phyloP scores from a whole-genome alignment of 2,888 invertebrate genomes.

The Drosophila recens region DNA sequence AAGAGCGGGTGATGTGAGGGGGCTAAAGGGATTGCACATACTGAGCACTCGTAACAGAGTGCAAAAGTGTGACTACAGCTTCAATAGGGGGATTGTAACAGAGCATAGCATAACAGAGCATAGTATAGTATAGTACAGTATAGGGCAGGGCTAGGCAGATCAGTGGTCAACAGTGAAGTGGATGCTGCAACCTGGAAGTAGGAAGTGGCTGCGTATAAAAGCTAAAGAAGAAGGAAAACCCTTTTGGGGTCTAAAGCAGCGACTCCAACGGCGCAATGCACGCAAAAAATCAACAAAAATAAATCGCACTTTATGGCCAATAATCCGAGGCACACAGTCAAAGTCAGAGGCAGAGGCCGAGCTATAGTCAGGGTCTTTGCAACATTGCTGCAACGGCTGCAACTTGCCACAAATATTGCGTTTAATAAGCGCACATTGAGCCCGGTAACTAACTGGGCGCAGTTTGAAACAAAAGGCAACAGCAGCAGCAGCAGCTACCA shows the following conservation, averaged over 20 bases:
- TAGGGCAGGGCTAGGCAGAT: background rate
- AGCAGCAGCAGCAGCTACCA: constrained; percentile 27
- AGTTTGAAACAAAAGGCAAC: constrained; percentile 63
- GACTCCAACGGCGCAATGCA: constrained; percentile 47
- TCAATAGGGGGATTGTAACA: constrained; percentile 23
- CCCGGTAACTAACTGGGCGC: constrained; percentile 61
- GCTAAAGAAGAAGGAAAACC: constrained; percentile 40
- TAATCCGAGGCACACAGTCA: constrained; percentile 18
- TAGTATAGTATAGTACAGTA: constrained; percentile 4
- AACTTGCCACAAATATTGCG: constrained; percentile 80
- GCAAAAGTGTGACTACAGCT: constrained; percentile 70
- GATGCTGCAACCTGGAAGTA: constrained; percentile 69
- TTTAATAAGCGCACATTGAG: constrained; percentile 77
- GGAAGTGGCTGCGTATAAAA: constrained; percentile 58
- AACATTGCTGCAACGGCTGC: constrained; percentile 38
- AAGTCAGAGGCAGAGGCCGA: constrained; percentile 17
- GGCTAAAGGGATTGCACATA: constrained; percentile 28
- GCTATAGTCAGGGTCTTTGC: constrained; percentile 22
- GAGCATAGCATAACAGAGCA: background rate
- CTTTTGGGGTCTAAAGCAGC: constrained; percentile 48
- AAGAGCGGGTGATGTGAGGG: background rate
- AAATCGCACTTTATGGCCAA: constrained; percentile 79
- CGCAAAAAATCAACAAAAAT: constrained; percentile 80
- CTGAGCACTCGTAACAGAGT: constrained; percentile 52
- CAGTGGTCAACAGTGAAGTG: constrained; percentile 10